These are phyloP conservation scores for Noctua fimbriata DNA, from an alignment of 2,888 invertebrate genomes.

Conservation along the genomic window DNA sequence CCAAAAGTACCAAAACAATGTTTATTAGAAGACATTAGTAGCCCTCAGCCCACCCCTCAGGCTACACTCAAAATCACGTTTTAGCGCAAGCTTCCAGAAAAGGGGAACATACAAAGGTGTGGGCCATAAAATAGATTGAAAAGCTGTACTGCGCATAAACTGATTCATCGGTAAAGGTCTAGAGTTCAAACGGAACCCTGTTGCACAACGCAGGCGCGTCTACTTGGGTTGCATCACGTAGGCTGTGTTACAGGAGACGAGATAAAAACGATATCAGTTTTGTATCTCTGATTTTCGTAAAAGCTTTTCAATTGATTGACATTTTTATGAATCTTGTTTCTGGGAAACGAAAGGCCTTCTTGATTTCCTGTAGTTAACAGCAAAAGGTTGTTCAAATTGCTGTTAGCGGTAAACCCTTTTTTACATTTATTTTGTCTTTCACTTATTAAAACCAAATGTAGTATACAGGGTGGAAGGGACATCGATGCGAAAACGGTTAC, in stretches of 20 bases:
- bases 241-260: neutral
- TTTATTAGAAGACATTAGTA: neutral
- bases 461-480: neutral
- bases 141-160: constrained; percentile 42
- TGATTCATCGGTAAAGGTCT: constrained; percentile 48
- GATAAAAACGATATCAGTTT: constrained; percentile 5
- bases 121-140: constrained; percentile 8
- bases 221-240: constrained; percentile 33
- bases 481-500: too few relatives aligned
- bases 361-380: neutral
- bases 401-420: neutral
- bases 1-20: neutral
- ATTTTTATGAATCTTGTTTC: neutral
- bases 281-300: neutral
- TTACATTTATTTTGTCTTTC: neutral
- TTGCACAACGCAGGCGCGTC: constrained; percentile 49
- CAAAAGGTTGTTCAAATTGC: neutral
- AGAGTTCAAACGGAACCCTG: constrained; percentile 46
- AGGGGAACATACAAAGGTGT: neutral
- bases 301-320: neutral
- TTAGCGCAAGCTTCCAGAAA: neutral
- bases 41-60: too few relatives aligned
- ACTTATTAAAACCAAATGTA: neutral
- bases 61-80: neutral
- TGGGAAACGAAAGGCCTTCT: neutral